Base-by-base conservation (phyloP, 2,113 vertebrate genomes). In the Crotalus helleri region DNA sequence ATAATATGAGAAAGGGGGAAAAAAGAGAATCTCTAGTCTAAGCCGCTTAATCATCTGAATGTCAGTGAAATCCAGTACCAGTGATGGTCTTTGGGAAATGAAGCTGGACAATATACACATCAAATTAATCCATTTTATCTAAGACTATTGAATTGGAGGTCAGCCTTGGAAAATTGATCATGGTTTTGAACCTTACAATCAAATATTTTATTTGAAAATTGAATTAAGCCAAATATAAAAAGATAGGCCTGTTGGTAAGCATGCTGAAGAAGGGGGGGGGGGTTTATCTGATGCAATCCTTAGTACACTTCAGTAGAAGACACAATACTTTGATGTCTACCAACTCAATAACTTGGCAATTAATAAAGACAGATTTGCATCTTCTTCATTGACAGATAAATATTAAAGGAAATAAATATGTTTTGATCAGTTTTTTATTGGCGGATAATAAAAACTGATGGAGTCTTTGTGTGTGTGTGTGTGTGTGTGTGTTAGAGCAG, bases 141-240 rank as follows among this genome's bases (percentile, higher is more conserved):
- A 0, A 2, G 24, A 1, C 57, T 46, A 44, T 44, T 89, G n/a
- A 95, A 92, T 74, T 0, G 87, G 90, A 91, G 46, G 44, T 8
- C 85, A 87, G 39, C 89, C 95, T 95, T 91, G 93, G 59, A 26
- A 94, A 59, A 46, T 90, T 93, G 94, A 93, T 96, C 91, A 93
- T 26, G 5, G 12, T 89, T 61, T 69, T 91, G 58, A 17, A 88
- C 58, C 85, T 95, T 91, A 91, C 91, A 96, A 94, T 96, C 89
- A 96, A 94, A 95, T 87, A 19, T 90, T 89, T 93, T 96, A 91
- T 96, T 90, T 93, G 92, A n/a, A 0, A 5, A 51, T 93, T 85
- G 94, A 95, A 93, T 87, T 69, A 94, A 95, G 15, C 15, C 92
- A 96, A 89, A 91, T 54, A 51, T 2, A 5, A 51, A 94, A 95